A percentile compares a stretch with the other conserved stretches of the same genome.
Evolutionary conservation across 2,113 vertebrate genomes (phyloP).

Genomic region (Glaucidium brasilianum): DNA sequence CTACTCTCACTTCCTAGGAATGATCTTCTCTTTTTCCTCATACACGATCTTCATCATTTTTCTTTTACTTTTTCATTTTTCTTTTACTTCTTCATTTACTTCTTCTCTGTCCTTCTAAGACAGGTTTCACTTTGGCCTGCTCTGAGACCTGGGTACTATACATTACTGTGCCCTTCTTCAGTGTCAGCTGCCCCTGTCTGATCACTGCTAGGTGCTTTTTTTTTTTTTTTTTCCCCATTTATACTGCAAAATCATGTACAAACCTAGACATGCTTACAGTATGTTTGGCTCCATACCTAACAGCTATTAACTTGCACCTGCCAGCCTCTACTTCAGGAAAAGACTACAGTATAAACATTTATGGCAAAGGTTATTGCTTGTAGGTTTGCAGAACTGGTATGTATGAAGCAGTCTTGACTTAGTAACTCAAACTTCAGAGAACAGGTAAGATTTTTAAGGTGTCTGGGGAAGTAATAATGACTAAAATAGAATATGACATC

Average conservation of each 20-base stretch:
- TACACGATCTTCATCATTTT: background rate
- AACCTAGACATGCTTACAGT: background rate
- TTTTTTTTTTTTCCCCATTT: background rate
- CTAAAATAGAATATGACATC: background rate
- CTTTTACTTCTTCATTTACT: no score
- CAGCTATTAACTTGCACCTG: background rate
- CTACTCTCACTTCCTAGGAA: background rate
- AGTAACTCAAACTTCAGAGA: background rate
- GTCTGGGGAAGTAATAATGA: background rate
- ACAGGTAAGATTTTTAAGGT: background rate
- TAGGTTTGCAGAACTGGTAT: background rate
- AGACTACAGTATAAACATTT: background rate
- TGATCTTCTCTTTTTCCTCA: background rate
- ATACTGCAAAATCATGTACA: background rate
- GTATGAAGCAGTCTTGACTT: background rate
- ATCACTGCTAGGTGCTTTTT: background rate
- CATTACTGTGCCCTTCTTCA: background rate
- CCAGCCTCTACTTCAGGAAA: background rate
- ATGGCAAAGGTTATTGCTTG: background rate
- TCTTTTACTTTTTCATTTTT: background rate
- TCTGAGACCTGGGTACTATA: background rate
- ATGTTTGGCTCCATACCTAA: background rate
- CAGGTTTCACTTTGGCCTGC: background rate
- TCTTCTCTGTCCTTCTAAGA: background rate
- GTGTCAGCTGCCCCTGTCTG: background rate